phyloP scores from a whole-genome alignment of 2,113 vertebrate species.

The Spheniscus mendiculus region DNA sequence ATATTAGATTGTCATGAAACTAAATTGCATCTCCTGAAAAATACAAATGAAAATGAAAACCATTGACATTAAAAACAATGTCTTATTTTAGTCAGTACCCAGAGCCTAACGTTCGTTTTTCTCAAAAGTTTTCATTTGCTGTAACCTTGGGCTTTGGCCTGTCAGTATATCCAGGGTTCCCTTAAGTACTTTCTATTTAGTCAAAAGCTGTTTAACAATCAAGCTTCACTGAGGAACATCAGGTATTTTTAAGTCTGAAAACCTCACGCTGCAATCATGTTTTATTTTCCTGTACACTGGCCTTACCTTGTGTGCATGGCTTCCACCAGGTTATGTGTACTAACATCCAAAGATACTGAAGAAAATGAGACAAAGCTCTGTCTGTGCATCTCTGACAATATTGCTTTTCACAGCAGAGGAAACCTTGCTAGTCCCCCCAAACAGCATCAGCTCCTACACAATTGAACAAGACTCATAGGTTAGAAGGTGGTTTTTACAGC shows the following conservation, averaged over 20 bases:
- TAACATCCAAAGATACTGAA: accelerated
- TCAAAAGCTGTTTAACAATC: accelerated
- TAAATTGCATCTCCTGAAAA: not conserved
- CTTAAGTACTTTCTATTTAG: accelerated
- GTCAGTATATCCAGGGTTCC: not conserved
- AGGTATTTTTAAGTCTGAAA: accelerated
- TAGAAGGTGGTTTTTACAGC: not conserved
- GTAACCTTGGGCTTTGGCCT: not conserved
- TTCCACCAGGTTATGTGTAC: accelerated
- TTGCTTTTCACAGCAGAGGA: not conserved
- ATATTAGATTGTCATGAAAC: not conserved
- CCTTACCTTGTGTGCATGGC: accelerated
- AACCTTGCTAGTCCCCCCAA: accelerated
- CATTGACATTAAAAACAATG: accelerated
- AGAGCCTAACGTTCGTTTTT: accelerated
- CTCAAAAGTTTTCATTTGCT: no score
- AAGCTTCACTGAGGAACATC: no score
- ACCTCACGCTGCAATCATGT: accelerated
- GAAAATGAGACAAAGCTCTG: accelerated
- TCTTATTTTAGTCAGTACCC: not conserved
- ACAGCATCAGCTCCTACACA: accelerated
- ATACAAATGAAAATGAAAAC: not conserved
- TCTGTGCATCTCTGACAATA: accelerated
- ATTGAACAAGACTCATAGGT: accelerated
- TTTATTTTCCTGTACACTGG: accelerated